Conservation (phyloP, 2,888 invertebrate species). For the Tanypteryx hageni region DNA sequence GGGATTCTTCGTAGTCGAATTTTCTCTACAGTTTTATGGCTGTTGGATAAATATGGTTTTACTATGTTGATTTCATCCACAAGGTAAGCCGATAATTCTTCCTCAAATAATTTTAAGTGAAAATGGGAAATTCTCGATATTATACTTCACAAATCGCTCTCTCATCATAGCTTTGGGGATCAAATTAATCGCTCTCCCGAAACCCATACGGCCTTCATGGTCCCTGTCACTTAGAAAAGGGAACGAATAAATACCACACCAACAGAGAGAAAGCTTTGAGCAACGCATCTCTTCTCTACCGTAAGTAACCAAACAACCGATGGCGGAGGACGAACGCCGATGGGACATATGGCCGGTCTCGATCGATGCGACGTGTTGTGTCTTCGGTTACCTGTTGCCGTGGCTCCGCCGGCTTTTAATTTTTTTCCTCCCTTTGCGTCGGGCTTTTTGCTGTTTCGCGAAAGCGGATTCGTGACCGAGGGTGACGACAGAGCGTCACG, state of each 20-base stretch:
- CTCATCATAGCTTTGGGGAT: too few relatives aligned
- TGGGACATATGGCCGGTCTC: constrained; percentile 8
- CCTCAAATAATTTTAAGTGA: too few relatives aligned
- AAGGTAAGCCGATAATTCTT: too few relatives aligned
- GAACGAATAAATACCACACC: background rate
- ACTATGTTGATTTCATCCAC: too few relatives aligned
- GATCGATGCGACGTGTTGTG: background rate
- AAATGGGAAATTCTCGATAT: too few relatives aligned
- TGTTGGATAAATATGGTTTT: too few relatives aligned
- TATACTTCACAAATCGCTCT: too few relatives aligned
- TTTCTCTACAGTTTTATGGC: too few relatives aligned
- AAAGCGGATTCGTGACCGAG: constrained; percentile 6
- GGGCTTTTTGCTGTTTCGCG: background rate
- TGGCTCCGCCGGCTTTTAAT: background rate
- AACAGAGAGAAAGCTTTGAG: constrained; percentile 2
- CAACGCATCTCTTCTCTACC: background rate
- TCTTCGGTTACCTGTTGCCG: constrained; percentile 35
- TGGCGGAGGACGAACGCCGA: background rate
- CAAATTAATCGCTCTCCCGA: too few relatives aligned
- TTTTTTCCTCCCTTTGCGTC: background rate
- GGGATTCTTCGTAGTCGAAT: too few relatives aligned
- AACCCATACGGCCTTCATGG: too few relatives aligned
- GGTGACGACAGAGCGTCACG: constrained; percentile 6
- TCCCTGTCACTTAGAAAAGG: background rate
- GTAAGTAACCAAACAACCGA: background rate